Percentiles rank a stretch among this genome's conserved stretches.
Evolutionary conservation across 2,888 invertebrate species (phyloP).

Genomic region (Petrophora chlorosata): DNA sequence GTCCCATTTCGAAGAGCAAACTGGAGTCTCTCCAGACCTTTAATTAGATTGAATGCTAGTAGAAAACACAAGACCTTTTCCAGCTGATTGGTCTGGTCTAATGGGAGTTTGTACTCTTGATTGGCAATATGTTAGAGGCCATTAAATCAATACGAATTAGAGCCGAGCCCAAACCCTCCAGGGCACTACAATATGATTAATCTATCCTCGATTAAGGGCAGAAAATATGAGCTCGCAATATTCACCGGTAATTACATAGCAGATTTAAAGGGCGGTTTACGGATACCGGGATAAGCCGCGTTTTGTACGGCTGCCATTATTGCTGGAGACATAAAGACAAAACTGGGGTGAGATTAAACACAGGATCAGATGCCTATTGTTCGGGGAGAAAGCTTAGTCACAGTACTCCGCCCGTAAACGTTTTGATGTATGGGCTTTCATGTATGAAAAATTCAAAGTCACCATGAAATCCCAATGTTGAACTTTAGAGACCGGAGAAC

Average conservation of each 20-base stretch:
- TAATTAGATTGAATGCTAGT: constrained; percentile 3
- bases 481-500: constrained; percentile 35
- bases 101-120: constrained; percentile 26
- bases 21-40: background rate
- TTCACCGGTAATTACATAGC: constrained; percentile 35
- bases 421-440: constrained; percentile 44
- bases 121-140: constrained; percentile 33
- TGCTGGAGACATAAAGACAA: constrained; percentile 28
- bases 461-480: constrained; percentile 49
- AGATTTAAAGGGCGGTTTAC: constrained; percentile 25
- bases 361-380: constrained; percentile 36
- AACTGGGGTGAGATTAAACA: constrained; percentile 35
- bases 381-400: constrained; percentile 38
- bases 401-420: constrained; percentile 43
- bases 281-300: constrained; percentile 32
- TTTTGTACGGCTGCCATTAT: constrained; percentile 32
- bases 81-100: constrained; percentile 15
- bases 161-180: constrained; percentile 29
- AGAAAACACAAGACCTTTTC: constrained; percentile 8
- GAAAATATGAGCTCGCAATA: constrained; percentile 29
- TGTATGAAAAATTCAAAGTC: constrained; percentile 35
- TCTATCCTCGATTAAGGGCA: constrained; percentile 26
- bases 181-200: constrained; percentile 32
- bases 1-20: background rate
- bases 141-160: constrained; percentile 40